Percentiles rank a stretch among this genome's conserved stretches.
phyloP scores from a whole-genome alignment of 2,888 invertebrate species.

The Petrophora chlorosata region DNA sequence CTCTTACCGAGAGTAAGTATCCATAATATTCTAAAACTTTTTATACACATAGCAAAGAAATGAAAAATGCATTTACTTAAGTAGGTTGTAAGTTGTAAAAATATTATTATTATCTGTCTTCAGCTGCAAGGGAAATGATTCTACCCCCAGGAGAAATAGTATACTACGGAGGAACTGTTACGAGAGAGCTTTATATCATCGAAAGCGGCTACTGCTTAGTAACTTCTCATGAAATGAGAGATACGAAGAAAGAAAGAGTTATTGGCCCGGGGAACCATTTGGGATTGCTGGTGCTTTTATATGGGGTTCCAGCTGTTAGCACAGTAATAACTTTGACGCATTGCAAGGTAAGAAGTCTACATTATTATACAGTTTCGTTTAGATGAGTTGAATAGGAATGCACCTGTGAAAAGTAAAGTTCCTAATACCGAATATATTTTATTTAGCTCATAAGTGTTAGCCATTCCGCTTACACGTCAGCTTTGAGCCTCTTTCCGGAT shows the following conservation, averaged over 20 bases:
- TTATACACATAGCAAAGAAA: background rate
- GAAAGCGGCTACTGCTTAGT: slow-evolving; percentile 79
- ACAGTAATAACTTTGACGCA: slow-evolving; percentile 79
- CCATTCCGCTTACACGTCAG: slow-evolving; percentile 72
- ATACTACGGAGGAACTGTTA: slow-evolving; percentile 77
- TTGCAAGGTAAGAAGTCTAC: slow-evolving; percentile 79
- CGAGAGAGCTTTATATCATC: slow-evolving; percentile 79
- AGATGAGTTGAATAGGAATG: background rate
- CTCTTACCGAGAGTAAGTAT: slow-evolving; percentile 69
- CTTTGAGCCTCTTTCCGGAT: slow-evolving; percentile 75
- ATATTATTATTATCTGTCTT: slow-evolving; percentile 18
- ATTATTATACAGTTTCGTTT: background rate
- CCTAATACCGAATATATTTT: no score
- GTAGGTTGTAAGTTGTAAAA: no score
- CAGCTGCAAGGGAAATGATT: slow-evolving; percentile 72
- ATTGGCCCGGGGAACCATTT: slow-evolving; percentile 77
- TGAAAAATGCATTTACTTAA: background rate
- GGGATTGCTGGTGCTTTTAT: slow-evolving; percentile 74
- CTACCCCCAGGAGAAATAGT: slow-evolving; percentile 81
- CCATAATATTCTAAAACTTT: background rate
- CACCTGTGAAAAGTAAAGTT: no score
- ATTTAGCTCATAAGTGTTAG: slow-evolving; percentile 67
- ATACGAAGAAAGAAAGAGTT: slow-evolving; percentile 57
- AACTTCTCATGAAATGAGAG: slow-evolving; percentile 60
- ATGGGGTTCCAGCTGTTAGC: slow-evolving; percentile 74